Evolutionary conservation across 2,888 invertebrate species (phyloP).

Genomic region (Rhagium mordax): DNA sequence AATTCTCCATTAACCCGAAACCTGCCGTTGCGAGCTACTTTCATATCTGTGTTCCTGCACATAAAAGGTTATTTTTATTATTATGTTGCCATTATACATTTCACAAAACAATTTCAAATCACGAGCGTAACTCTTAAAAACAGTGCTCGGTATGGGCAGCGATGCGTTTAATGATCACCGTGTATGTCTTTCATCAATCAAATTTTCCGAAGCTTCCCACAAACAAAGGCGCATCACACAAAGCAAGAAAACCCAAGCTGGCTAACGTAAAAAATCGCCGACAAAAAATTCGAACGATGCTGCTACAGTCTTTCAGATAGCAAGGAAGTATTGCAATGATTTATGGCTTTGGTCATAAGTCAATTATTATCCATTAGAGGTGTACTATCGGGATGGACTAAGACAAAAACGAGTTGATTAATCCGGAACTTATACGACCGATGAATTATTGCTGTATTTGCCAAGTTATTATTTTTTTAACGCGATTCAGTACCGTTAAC

Average conservation of each 20-base stretch:
- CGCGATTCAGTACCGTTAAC: too few species aligned
- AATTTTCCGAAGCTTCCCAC: constrained; percentile 36
- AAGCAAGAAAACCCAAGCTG: constrained; percentile 27
- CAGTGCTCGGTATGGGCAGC: constrained; percentile 14
- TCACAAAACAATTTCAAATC: constrained; percentile 15
- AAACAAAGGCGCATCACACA: constrained; percentile 34
- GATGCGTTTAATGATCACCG: constrained; percentile 37
- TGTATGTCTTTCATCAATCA: constrained; percentile 39
- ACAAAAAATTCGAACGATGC: constrained; percentile 28
- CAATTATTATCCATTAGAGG: constrained; percentile 37
- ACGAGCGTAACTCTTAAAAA: neutral
- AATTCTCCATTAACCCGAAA: constrained; percentile 2
- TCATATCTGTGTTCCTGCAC: neutral
- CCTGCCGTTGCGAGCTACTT: neutral
- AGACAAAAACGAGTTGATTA: constrained; percentile 22
- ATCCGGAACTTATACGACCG: constrained; percentile 7
- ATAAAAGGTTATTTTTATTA: neutral
- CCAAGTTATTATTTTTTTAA: neutral
- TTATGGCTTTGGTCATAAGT: constrained; percentile 31
- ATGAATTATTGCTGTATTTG: neutral
- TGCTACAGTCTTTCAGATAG: constrained; percentile 25
- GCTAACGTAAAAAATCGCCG: constrained; percentile 25
- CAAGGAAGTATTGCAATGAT: constrained; percentile 19
- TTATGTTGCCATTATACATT: constrained; percentile 8
- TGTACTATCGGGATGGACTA: constrained; percentile 18